Base-by-base conservation (phyloP, 2,113 vertebrate species). In the Crotalus horridus region DNA sequence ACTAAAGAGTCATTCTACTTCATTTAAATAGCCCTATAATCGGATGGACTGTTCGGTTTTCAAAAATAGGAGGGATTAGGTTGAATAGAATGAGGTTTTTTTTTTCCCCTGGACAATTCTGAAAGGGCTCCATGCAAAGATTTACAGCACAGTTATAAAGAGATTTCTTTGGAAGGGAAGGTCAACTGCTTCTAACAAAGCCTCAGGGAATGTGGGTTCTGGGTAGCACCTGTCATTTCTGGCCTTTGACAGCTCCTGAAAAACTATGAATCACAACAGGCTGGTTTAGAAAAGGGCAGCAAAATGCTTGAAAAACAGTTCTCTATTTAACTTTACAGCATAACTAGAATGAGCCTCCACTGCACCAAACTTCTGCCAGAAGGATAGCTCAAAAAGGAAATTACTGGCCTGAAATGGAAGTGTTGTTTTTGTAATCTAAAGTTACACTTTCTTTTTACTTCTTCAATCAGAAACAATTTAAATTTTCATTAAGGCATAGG, bases 11-110 rank as follows among this genome's bases (percentile, higher is more conserved):
- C 6, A 55, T 33, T 94, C n/a, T 94, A 43, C 59, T 93, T 64
- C 96, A 89, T 94, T 96, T 96, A 92, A 94, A 87, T 0, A 4
- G 93, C 39, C 94, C 96, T 93, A 33, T 11, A 46, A 96, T 54
- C 89, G 51, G 89, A 93, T 91, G 96, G 96, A 95, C 88, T 90
- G 93, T 26, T 88, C 53, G 91, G 10, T 33, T 0, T 13, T 10
- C 29, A 61, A 92, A 81, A 81, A 39, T 51, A 1, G 74, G 15
- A 24, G 51, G 51, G 51, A 13, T 4, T 29, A 46, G 85, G 53
- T 13, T 56, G 86, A 53, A 53, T 51, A 15, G 51, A 26, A 55
- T 48, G n/a, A 53, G 29, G 21, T 7, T 33, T 69, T 51, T 53
- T 46, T 58, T 29, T 4, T 51, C 92, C 94, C 85, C 87, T 89